A percentile compares a stretch with the other conserved stretches of the same genome.
These are phyloP conservation scores for Zoanthus sansibaricus DNA, from an alignment of 92 coral and sea anemone species.

Conservation along the genomic window DNA sequence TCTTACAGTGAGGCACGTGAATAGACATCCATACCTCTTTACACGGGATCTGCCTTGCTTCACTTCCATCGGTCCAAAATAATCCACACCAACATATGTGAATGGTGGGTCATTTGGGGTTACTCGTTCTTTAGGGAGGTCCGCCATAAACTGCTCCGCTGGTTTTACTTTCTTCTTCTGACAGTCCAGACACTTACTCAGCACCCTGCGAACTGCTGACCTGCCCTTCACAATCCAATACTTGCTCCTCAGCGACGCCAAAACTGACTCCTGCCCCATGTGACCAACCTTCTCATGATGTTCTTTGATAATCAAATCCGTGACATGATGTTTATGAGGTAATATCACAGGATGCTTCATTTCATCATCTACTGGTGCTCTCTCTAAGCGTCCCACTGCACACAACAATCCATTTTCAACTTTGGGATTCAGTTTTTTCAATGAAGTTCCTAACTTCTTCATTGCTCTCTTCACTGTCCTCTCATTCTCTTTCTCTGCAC, in stretches of 20 bases:
- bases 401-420: background rate
- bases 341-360: conserved; percentile 40
- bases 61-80: no score
- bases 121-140: no score
- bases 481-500: no score
- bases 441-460: no score
- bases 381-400: background rate
- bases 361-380: conserved; percentile 46
- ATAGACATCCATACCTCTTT: conserved; percentile 68
- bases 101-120: no score
- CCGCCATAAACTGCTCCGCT: no score
- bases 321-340: background rate
- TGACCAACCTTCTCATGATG: conserved; percentile 57
- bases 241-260: conserved; percentile 61
- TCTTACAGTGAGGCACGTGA: conserved; percentile 58
- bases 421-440: no score
- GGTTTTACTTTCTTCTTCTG: conserved; percentile 52
- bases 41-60: conserved; percentile 42
- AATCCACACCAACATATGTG: no score
- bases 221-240: conserved; percentile 68
- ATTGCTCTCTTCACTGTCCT: no score
- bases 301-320: conserved; percentile 38
- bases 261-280: conserved; percentile 69
- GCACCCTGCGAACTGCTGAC: conserved; percentile 59
- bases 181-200: conserved; percentile 64